phyloP scores from a whole-genome alignment of 1,140 invertebrate species.

The Archegozetes longisetosus region DNA sequence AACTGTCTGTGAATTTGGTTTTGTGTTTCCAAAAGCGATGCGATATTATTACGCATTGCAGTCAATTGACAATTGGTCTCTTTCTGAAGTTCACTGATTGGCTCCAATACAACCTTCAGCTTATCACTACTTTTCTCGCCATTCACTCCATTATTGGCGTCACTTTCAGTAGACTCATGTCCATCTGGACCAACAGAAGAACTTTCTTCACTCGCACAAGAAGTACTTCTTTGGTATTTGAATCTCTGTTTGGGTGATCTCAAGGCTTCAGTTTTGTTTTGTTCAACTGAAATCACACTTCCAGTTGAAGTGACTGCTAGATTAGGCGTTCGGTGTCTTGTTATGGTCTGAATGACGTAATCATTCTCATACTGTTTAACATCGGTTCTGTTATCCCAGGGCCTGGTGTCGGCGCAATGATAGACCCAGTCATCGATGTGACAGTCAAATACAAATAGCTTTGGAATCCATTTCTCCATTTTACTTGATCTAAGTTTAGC shows the following conservation, averaged over 20 bases:
- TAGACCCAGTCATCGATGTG: constrained; percentile 54
- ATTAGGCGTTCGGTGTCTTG: constrained; percentile 47
- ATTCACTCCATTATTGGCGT: not conserved
- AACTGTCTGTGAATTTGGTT: not conserved
- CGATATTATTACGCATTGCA: not conserved
- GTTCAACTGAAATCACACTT: not conserved
- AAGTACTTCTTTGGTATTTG: not conserved
- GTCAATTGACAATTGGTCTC: not conserved
- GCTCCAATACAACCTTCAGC: not conserved
- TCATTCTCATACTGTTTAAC: constrained; percentile 59
- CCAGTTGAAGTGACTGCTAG: not conserved
- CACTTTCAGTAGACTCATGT: not conserved
- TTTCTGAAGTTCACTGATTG: not conserved
- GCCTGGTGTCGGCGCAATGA: constrained; percentile 37
- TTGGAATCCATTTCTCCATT: constrained; percentile 46
- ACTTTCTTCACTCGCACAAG: not conserved
- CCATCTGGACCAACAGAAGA: not conserved
- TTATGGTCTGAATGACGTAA: constrained; percentile 51
- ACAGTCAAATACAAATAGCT: constrained; percentile 50
- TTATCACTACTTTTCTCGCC: not conserved
- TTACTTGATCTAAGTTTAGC: constrained; percentile 45
- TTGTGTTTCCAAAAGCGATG: not conserved
- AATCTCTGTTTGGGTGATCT: not conserved
- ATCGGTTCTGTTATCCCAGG: constrained; percentile 39
- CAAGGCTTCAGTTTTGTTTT: not conserved